phyloP scores from a whole-genome alignment of 2,888 invertebrate species.

The Drosophila paramelanica region DNA sequence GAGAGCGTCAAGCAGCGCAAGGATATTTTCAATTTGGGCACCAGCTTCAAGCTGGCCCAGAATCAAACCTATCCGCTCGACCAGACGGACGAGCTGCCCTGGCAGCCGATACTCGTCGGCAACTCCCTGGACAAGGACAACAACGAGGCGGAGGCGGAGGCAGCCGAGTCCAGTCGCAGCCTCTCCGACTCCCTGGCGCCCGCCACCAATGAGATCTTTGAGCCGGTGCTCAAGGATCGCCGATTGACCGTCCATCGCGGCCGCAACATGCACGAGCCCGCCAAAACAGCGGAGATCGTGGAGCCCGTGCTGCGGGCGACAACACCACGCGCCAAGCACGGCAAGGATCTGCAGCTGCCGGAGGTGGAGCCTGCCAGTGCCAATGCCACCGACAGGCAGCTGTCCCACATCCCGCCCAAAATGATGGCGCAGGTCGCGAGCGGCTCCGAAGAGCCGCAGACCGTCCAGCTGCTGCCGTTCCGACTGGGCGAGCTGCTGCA shows the following conservation, averaged over 20 bases:
- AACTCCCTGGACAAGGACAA: constrained; percentile 85
- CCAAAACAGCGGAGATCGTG: constrained; percentile 87
- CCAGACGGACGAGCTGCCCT: constrained; percentile 84
- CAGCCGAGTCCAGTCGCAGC: constrained; percentile 82
- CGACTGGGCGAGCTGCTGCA: constrained; percentile 91
- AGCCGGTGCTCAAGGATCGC: constrained; percentile 85
- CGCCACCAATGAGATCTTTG: constrained; percentile 85
- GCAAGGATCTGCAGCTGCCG: constrained; percentile 72
- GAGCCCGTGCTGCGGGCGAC: constrained; percentile 90
- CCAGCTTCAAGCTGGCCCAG: constrained; percentile 81
- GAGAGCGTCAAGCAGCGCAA: constrained; percentile 83
- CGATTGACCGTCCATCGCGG: constrained; percentile 75
- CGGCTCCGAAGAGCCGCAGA: constrained; percentile 83
- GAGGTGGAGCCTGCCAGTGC: constrained; percentile 9
- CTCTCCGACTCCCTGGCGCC: constrained; percentile 68
- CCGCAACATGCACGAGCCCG: constrained; percentile 75
- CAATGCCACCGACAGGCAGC: not conserved
- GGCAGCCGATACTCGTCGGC: constrained; percentile 86
- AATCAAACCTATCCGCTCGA: constrained; percentile 80
- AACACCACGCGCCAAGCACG: constrained; percentile 85
- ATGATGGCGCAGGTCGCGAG: constrained; percentile 57
- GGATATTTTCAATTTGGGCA: constrained; percentile 84
- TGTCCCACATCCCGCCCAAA: constrained; percentile 37
- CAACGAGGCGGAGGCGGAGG: constrained; percentile 78
- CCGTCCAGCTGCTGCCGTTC: constrained; percentile 92